A percentile compares a stretch with the other conserved stretches of the same genome.
Conservation (phyloP, 1,140 invertebrate species). For the Rhyzopertha dominica region DNA sequence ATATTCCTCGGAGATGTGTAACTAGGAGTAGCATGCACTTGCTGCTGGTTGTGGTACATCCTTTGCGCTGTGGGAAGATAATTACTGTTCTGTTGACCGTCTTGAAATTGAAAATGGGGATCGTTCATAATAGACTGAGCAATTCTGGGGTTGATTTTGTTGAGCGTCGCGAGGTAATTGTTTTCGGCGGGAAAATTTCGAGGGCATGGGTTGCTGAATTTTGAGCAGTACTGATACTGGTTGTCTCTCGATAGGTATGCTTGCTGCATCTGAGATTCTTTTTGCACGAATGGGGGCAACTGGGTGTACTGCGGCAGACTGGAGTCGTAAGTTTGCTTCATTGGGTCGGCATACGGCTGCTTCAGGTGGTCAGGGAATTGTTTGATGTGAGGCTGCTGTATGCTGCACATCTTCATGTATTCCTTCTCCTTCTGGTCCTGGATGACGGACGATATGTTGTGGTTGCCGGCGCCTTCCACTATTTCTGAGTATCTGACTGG, state of each 20-base stretch:
- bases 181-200: slow-evolving; percentile 19
- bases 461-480: slow-evolving; percentile 25
- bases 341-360: slow-evolving; percentile 19
- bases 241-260: slow-evolving; percentile 11
- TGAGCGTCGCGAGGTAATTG: slow-evolving; percentile 32
- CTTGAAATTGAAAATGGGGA: slow-evolving; percentile 34
- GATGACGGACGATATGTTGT: slow-evolving; percentile 30
- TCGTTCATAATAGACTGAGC: slow-evolving; percentile 36
- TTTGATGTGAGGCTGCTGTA: slow-evolving; percentile 22
- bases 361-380: slow-evolving; percentile 15
- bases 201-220: slow-evolving; percentile 8
- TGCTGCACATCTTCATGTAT: slow-evolving; percentile 38
- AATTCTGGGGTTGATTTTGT: slow-evolving; percentile 33
- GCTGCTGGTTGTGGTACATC: slow-evolving; percentile 31
- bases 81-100: too few species aligned
- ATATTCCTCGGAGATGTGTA: slow-evolving; percentile 7
- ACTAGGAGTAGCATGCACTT: too few species aligned
- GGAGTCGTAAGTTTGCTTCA: slow-evolving; percentile 27
- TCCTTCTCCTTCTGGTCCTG: slow-evolving; percentile 39
- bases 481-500: slow-evolving; percentile 43
- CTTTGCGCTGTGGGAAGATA: too few species aligned
- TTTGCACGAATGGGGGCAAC: slow-evolving; percentile 28
- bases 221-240: slow-evolving; percentile 8
- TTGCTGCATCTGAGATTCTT: slow-evolving; percentile 26
- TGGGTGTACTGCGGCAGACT: slow-evolving; percentile 7